Evolutionary conservation across 30 jellyfish, hydroid and myxozoan genomes (phyloP), one percentile per base, ranked within the genome.

Genomic region (Turritopsis dohrnii): DNA sequence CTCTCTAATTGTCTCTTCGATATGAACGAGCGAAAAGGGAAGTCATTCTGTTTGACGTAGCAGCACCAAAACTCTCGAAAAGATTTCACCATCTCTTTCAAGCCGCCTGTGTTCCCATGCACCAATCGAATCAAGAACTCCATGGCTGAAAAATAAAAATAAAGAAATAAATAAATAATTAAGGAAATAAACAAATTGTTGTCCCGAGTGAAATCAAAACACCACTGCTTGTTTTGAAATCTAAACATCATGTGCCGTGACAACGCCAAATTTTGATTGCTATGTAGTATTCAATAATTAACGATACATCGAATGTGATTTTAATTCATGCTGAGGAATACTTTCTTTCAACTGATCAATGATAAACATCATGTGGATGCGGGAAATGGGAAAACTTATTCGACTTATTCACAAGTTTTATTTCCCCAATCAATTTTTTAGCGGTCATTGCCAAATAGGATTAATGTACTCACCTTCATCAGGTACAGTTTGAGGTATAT

Each of bases 1-100:
- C 80, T 71, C 29, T 79, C 94, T 80, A 88, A 75, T 54, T 92
- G 98, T 28, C 95, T 82, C 65, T 88, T 92, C 7, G 98, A 92
- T 16, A 92, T 92, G 54, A 54, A 79, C 20, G 89, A 76, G 71
- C 85, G 84, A 27, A 76, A 9, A 16, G 80, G 66, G 9, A 52
- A 72, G 13, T 28, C 75, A 54, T 76, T 83, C 28, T 20, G 71
- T 16, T 77, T 66, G 18, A 75, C 79, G 52, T 82, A 52, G 22
- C 87, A 71, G 7, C 66, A 25, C 98, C 98, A 92, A 54, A 82
- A 54, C 52, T 76, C 89, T 65, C 79, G 72, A 53, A 92, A 92
- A 13, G 80, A 79, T 22, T 31, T 21, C 7, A 81, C 66, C 65
- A 92, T 88, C 83, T 83, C 85, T 79, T 81, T 85, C 84, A 92